A percentile compares a stretch with the other conserved stretches of the same genome.
Evolutionary conservation across 2,888 invertebrate species (phyloP).

Genomic region (Pseudoips prasinana): DNA sequence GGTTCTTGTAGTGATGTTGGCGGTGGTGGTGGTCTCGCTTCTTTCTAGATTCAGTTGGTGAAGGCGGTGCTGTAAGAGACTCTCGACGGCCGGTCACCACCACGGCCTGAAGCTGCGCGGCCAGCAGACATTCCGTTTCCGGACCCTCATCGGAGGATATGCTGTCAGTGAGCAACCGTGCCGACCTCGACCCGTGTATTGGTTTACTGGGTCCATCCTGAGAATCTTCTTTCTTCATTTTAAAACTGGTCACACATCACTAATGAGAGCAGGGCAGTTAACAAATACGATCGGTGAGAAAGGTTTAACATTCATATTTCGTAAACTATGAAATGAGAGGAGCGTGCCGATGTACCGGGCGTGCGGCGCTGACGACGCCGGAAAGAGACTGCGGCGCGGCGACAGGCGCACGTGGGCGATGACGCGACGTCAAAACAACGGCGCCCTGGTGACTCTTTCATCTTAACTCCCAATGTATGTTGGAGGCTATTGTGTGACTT

Average conservation of each 20-base stretch:
- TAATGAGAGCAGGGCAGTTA: conserved; percentile 34
- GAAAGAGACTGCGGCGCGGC: conserved; percentile 54
- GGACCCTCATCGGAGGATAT: conserved; percentile 73
- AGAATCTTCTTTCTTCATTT: conserved; percentile 63
- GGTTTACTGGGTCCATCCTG: conserved; percentile 51
- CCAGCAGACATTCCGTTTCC: conserved; percentile 67
- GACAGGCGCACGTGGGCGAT: conserved; percentile 59
- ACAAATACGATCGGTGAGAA: conserved; percentile 12
- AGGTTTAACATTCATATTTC: conserved; percentile 50
- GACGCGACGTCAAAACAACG: conserved; percentile 53
- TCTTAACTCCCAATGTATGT: no score
- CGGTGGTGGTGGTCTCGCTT: conserved; percentile 63
- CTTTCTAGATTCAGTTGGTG: conserved; percentile 73
- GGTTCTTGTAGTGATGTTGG: conserved; percentile 72
- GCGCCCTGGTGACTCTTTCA: conserved; percentile 25
- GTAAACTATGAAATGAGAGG: conserved; percentile 35
- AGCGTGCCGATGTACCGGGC: conserved; percentile 36
- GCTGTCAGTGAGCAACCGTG: conserved; percentile 65
- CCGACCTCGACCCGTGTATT: conserved; percentile 51
- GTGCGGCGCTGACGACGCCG: conserved; percentile 52
- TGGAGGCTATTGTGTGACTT: conserved; percentile 2
- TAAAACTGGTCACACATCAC: conserved; percentile 43
- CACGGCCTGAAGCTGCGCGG: conserved; percentile 50
- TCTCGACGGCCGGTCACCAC: conserved; percentile 58
- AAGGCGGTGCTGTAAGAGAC: conserved; percentile 75